A percentile compares a stretch with the other conserved stretches of the same genome.
Conservation (phyloP, 1,140 invertebrate species). For the Cydia fagiglandana region DNA sequence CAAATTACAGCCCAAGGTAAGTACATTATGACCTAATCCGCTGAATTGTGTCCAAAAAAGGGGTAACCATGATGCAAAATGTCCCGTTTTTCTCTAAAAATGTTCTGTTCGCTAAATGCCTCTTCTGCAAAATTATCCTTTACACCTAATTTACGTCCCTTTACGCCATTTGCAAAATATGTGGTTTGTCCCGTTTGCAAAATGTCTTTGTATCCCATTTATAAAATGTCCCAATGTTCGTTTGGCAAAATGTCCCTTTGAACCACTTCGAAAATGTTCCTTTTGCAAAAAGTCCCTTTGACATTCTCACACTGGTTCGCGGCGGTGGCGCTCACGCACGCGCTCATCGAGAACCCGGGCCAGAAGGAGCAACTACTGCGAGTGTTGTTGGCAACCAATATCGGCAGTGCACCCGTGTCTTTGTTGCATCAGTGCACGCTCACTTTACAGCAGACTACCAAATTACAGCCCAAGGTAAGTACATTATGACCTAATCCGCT, state of each 20-base stretch:
- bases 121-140: no score
- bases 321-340: slow-evolving; percentile 93
- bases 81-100: neutral
- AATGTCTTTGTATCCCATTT: no score
- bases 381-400: slow-evolving; percentile 93
- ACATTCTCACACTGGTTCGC: slow-evolving; percentile 95
- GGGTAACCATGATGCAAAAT: neutral
- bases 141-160: no score
- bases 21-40: neutral
- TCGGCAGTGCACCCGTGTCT: slow-evolving; percentile 91
- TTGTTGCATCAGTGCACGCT: slow-evolving; percentile 92
- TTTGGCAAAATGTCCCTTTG: no score
- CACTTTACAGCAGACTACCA: slow-evolving; percentile 91
- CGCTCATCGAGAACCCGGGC: slow-evolving; percentile 91
- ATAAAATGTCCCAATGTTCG: no score
- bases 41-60: neutral
- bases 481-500: no score
- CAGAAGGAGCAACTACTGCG: slow-evolving; percentile 96
- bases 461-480: slow-evolving; percentile 89
- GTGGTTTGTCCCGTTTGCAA: no score
- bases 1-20: slow-evolving; percentile 90
- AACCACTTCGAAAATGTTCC: no score
- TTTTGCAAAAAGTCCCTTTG: no score
- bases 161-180: no score
- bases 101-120: no score